phyloP scores from a whole-genome alignment of 92 coral and sea anemone genomes.

The Montipora capitata region DNA sequence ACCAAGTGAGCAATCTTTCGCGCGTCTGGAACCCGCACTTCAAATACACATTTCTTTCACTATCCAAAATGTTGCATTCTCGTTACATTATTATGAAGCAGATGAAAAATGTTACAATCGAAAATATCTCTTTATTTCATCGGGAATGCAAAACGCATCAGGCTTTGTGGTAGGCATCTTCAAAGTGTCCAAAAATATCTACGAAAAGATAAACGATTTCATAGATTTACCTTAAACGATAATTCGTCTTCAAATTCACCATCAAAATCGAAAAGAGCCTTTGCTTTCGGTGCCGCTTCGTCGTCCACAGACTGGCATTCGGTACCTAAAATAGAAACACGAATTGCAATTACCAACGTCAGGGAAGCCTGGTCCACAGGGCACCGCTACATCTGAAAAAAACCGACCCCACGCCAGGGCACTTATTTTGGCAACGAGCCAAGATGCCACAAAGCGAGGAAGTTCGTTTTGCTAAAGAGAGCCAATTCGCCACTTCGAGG shows the following conservation, averaged over 20 bases:
- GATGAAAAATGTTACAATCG: too few relatives aligned
- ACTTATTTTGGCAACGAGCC: too few relatives aligned
- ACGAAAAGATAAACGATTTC: too few relatives aligned
- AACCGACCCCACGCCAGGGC: neutral
- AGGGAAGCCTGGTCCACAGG: neutral
- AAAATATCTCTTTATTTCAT: too few relatives aligned
- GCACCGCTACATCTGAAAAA: neutral
- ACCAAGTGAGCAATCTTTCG: too few relatives aligned
- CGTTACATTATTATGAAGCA: too few relatives aligned
- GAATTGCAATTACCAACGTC: neutral
- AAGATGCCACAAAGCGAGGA: neutral
- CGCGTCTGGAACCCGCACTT: too few relatives aligned
- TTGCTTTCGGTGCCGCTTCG: slow-evolving; percentile 73
- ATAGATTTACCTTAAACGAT: slow-evolving; percentile 82
- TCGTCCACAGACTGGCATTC: neutral
- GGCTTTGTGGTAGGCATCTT: neutral
- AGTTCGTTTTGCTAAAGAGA: too few relatives aligned
- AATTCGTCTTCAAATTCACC: slow-evolving; percentile 91
- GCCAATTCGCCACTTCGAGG: too few relatives aligned
- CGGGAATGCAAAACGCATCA: too few relatives aligned
- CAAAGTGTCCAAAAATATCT: neutral
- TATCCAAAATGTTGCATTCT: too few relatives aligned
- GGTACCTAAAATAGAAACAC: neutral
- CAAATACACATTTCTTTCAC: too few relatives aligned
- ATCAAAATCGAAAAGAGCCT: slow-evolving; percentile 93